These are phyloP conservation scores for Girardia tigrina DNA, from an alignment of 2,888 invertebrate genomes.

Conservation along the genomic window DNA sequence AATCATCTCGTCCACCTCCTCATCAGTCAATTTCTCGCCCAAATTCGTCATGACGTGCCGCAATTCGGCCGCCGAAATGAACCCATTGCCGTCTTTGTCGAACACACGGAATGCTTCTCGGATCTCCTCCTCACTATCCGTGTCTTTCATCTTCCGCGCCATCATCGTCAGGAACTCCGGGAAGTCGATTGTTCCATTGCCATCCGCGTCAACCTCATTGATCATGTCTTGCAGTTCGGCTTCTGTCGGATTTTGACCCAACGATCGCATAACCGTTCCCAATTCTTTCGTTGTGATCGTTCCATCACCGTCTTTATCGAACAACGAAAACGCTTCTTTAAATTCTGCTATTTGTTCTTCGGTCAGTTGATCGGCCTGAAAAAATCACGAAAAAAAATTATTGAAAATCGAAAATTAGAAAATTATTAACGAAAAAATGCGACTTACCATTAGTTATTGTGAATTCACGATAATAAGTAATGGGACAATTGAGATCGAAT, in stretches of 20 bases:
- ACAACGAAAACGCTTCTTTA: constrained; percentile 97
- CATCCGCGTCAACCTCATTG: constrained; percentile 89
- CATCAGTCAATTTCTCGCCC: constrained; percentile 94
- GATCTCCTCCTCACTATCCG: constrained; percentile 94
- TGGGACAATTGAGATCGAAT: not conserved
- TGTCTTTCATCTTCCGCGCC: constrained; percentile 94
- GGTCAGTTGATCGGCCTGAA: constrained; percentile 37
- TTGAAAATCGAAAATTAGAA: not conserved
- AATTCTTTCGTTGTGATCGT: constrained; percentile 97
- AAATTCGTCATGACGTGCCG: constrained; percentile 99
- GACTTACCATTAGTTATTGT: not conserved
- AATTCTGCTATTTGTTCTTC: constrained; percentile 58
- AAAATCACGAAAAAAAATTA: not conserved
- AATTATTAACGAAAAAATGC: not conserved
- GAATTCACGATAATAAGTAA: constrained; percentile 18
- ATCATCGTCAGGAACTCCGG: constrained; percentile 99
- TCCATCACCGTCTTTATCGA: constrained; percentile 97
- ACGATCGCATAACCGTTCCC: constrained; percentile 92
- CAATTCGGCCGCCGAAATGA: constrained; percentile 90
- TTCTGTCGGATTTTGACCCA: constrained; percentile 96
- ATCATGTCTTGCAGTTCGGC: constrained; percentile 91
- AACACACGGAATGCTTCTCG: constrained; percentile 93
- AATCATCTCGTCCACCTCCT: constrained; percentile 98
- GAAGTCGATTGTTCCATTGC: constrained; percentile 96
- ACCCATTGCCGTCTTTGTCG: constrained; percentile 97